A percentile compares a stretch with the other conserved stretches of the same genome.
Conservation (phyloP, 2,113 vertebrate genomes). For the Hiodon tergisus region DNA sequence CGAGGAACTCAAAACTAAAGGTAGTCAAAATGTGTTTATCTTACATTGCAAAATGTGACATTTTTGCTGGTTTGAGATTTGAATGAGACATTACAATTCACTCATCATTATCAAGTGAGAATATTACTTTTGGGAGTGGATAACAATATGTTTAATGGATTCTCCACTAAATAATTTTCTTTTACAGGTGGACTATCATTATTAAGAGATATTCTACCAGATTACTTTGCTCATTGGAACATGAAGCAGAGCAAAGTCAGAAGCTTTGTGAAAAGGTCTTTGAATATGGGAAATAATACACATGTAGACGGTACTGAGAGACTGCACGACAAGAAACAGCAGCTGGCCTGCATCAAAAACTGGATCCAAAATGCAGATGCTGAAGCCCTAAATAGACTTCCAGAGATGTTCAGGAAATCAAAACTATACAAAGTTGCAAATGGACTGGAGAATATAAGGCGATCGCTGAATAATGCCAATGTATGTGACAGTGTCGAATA, state of each 20-base stretch:
- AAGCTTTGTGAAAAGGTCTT: constrained; percentile 32
- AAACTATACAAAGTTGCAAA: constrained; percentile 12
- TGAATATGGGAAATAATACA: constrained; percentile 18
- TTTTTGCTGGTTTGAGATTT: too few relatives aligned
- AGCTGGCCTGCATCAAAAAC: constrained; percentile 23
- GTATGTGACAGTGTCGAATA: neutral
- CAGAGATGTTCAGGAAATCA: constrained; percentile 20
- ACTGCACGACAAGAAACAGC: neutral
- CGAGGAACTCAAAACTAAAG: constrained; percentile 32
- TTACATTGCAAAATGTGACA: neutral
- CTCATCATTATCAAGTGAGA: too few relatives aligned
- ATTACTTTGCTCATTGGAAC: constrained; percentile 33
- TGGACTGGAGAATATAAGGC: constrained; percentile 22
- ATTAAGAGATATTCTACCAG: constrained; percentile 28
- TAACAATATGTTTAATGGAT: too few relatives aligned
- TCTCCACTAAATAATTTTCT: neutral
- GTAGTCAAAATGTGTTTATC: constrained; percentile 27
- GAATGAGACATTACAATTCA: too few relatives aligned
- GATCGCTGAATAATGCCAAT: too few relatives aligned
- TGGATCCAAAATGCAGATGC: constrained; percentile 34
- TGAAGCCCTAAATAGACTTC: constrained; percentile 35
- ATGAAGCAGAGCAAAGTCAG: constrained; percentile 31
- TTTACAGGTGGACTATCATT: constrained; percentile 31
- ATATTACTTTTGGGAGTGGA: too few relatives aligned
- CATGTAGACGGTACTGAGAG: rapidly evolving